Percentiles rank a stretch among this genome's conserved stretches.
Conservation (phyloP, 2,113 vertebrate genomes). For the Hippocampus guttulatus region DNA sequence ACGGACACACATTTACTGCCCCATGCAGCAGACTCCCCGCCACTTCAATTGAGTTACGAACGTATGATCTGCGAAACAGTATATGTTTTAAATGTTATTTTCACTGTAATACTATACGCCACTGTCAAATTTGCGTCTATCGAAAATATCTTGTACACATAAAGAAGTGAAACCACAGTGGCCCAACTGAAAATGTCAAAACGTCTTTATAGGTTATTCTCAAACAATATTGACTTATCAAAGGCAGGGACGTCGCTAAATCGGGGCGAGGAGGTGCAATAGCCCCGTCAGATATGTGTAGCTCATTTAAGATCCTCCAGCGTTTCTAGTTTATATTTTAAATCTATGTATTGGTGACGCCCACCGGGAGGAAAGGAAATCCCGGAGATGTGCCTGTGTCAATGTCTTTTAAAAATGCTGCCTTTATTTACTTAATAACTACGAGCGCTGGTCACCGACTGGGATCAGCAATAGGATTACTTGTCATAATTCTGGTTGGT, state of each 20-base stretch:
- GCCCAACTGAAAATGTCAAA: neutral
- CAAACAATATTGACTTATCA: neutral
- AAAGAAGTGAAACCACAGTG: neutral
- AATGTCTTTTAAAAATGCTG: neutral
- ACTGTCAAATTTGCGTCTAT: neutral
- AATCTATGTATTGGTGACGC: too few species aligned
- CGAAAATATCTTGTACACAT: neutral
- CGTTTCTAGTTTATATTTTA: too few species aligned
- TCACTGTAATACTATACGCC: neutral
- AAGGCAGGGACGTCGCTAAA: too few species aligned
- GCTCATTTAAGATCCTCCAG: too few species aligned
- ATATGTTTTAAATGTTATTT: neutral
- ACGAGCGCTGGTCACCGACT: slow-evolving; percentile 17
- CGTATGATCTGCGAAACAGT: neutral
- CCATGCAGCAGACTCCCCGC: neutral
- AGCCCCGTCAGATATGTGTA: too few species aligned
- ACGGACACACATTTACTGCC: neutral
- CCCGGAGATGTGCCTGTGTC: too few species aligned
- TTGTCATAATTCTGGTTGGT: slow-evolving; percentile 37
- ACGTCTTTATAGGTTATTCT: neutral
- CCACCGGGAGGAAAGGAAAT: too few species aligned
- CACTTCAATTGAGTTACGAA: neutral
- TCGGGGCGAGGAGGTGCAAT: too few species aligned
- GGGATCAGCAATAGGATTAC: slow-evolving; percentile 38
- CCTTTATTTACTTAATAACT: slow-evolving; percentile 3